Percentiles rank a stretch among this genome's conserved stretches.
Conservation (phyloP, 2,113 vertebrate species). For the Strix uralensis region DNA sequence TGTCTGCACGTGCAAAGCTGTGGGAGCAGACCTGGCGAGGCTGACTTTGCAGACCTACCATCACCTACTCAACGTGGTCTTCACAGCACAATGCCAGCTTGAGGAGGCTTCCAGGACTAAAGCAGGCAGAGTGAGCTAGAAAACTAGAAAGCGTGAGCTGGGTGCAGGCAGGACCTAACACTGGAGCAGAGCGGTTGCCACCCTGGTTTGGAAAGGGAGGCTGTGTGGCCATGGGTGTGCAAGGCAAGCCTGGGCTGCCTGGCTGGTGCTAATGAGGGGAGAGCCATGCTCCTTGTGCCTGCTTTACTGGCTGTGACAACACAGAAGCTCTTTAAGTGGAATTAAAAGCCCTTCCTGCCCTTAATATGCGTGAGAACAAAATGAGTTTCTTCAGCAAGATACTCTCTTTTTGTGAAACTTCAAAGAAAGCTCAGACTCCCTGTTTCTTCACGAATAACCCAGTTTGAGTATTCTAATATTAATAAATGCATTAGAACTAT, state of each 20-base stretch:
- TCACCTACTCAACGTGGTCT: rapidly evolving
- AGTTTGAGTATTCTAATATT: constrained; percentile 45
- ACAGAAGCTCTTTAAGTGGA: not conserved
- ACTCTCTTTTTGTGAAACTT: constrained; percentile 30
- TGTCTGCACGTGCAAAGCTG: not conserved
- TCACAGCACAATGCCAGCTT: not conserved
- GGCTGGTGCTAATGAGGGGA: not conserved
- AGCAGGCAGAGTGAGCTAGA: not conserved
- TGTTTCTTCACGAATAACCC: constrained; percentile 44
- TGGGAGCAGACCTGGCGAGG: not conserved
- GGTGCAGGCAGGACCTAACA: not conserved
- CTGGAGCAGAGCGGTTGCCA: not conserved
- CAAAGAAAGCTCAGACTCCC: constrained; percentile 24
- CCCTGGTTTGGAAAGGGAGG: not conserved
- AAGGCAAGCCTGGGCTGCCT: not conserved
- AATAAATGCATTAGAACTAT: constrained; percentile 63
- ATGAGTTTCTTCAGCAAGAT: not conserved
- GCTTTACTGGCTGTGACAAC: not conserved
- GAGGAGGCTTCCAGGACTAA: not conserved
- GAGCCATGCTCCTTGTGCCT: not conserved
- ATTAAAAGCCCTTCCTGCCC: constrained; percentile 21
- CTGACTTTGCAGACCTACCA: not conserved
- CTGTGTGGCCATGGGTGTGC: not conserved
- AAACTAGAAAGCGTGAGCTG: not conserved
- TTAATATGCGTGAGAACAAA: not conserved